Evolutionary conservation across 2,113 vertebrate species (phyloP), one percentile per base, ranked within the genome.

Genomic region (Alethe castanea): DNA sequence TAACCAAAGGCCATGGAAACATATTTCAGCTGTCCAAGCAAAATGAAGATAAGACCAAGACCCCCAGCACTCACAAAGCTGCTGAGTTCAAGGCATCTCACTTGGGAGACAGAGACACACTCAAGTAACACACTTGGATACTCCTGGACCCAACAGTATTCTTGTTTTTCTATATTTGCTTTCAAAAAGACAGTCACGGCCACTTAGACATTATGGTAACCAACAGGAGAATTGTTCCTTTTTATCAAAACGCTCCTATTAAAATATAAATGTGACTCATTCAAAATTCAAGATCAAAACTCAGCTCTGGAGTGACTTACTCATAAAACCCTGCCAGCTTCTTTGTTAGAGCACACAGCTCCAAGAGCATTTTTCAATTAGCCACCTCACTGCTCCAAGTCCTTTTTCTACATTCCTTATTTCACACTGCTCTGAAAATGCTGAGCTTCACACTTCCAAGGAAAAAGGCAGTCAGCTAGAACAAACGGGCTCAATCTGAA

Each of bases 351-450:
- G 88, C 29, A 10, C 87, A 3, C 69, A 80, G 95, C 85, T 94
- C 95, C 93, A 90, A 92, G 14, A 79, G 89, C 85, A 73, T 81
- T 96, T 97, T 97, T 96, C 96, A 96, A 95, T 96, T 96, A 96
- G 96, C 90, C 94, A 95, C 95, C 92, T 97, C 95, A 88, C 94
- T 93, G 95, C 94, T 96, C 92, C 72, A 53, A 95, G 92, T 84
- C 88, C 93, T 93, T 94, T 95, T 90, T 88, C 86, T 92, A 54
- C 93, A 40, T 86, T 93, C 92, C 93, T 95, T 96, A 94, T 96
- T 96, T 96, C 93, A 95, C 94, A 95, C 85, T 86, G 93, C 85
- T 96, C 94, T 94, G 93, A 97, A 96, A 97, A 92, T 78, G 95
- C 95, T 96, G 93, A 97, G 94, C 93, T 94, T 92, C 92, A 96